phyloP scores from a whole-genome alignment of 2,888 invertebrate genomes.

The Phengaris alcon region DNA sequence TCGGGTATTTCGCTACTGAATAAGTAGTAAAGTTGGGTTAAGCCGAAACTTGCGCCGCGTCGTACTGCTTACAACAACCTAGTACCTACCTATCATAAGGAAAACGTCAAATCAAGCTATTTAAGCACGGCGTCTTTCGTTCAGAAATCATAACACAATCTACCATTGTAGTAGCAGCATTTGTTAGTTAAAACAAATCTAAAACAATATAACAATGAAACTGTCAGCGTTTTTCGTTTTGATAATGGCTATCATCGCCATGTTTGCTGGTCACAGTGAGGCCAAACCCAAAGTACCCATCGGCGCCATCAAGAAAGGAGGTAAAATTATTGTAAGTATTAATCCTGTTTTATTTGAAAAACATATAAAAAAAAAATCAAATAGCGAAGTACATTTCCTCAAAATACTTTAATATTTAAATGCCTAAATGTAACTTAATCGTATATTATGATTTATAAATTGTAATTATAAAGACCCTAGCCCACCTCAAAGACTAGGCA shows the following conservation, averaged over 20 bases:
- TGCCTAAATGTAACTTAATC: too few species aligned
- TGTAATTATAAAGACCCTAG: too few species aligned
- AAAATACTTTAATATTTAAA: too few species aligned
- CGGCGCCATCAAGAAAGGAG: constrained; percentile 43
- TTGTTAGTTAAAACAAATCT: neutral
- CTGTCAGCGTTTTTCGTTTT: constrained; percentile 43
- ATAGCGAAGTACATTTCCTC: too few species aligned
- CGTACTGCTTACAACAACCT: too few species aligned
- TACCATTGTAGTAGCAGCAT: neutral
- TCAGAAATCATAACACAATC: constrained; percentile 19
- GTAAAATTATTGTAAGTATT: constrained; percentile 38
- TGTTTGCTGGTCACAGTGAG: constrained; percentile 41
- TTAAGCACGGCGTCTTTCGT: neutral
- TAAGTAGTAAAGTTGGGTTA: constrained; percentile 4
- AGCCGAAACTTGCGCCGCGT: neutral
- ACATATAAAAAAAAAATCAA: neutral
- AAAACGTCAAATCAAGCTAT: constrained; percentile 8
- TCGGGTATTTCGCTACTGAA: neutral
- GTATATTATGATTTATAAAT: too few species aligned
- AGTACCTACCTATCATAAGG: neutral
- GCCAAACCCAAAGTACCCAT: constrained; percentile 43
- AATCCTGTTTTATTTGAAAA: neutral
- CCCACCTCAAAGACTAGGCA: too few species aligned
- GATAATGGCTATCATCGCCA: constrained; percentile 42
- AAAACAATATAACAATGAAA: constrained; percentile 43